Evolutionary conservation across 2,888 invertebrate species (phyloP).

Genomic region (Nomada fabriciana): DNA sequence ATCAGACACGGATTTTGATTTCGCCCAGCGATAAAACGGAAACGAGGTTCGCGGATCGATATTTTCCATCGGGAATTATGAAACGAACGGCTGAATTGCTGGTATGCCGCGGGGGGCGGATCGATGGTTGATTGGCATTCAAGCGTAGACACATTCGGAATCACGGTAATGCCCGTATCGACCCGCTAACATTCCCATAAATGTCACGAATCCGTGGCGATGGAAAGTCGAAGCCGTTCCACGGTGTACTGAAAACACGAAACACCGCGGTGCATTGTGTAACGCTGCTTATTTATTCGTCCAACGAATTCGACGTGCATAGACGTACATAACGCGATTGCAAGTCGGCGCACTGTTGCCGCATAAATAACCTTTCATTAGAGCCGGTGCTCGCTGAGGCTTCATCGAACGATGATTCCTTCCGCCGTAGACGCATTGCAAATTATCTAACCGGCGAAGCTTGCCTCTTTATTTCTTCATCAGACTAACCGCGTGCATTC

Average conservation of each 20-base stretch:
- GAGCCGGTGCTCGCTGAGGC: slow-evolving; percentile 12
- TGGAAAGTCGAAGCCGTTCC: slow-evolving; percentile 41
- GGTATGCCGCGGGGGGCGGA: too few species aligned
- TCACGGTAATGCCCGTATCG: slow-evolving; percentile 25
- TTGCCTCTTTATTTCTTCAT: slow-evolving; percentile 2
- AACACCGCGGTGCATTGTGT: slow-evolving; percentile 5
- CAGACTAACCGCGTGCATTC: neutral
- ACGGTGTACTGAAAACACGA: slow-evolving; percentile 1
- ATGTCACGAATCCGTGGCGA: slow-evolving; percentile 57
- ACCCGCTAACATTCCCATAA: slow-evolving; percentile 62
- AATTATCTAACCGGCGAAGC: slow-evolving; percentile 8
- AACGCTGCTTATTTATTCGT: slow-evolving; percentile 35
- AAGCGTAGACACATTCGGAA: slow-evolving; percentile 6
- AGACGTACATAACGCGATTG: slow-evolving; percentile 27
- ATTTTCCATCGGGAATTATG: neutral
- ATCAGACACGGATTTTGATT: slow-evolving; percentile 26
- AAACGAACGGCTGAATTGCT: neutral
- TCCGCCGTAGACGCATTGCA: slow-evolving; percentile 10
- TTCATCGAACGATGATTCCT: slow-evolving; percentile 4
- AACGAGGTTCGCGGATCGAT: neutral
- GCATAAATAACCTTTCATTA: slow-evolving; percentile 51
- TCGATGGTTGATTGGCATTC: neutral
- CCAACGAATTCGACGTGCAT: slow-evolving; percentile 31
- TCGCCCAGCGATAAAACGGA: neutral
- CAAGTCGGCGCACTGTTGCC: slow-evolving; percentile 24